Percentiles rank a stretch among this genome's conserved stretches.
These are phyloP conservation scores for Drosophila kanapiae DNA, from an alignment of 1,140 invertebrate species.

Conservation along the genomic window DNA sequence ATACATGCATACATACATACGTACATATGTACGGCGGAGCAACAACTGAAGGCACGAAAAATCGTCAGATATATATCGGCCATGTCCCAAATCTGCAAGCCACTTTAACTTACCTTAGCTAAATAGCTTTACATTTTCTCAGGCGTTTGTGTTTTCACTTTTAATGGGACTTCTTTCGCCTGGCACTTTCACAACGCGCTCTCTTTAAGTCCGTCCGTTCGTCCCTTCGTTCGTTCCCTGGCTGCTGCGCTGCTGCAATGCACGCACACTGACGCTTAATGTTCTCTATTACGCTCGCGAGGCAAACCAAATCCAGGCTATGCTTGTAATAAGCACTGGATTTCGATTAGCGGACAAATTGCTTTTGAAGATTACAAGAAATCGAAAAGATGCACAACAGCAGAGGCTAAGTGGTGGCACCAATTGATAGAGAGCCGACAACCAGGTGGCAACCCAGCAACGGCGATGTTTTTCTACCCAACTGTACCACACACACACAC, in stretches of 20 bases:
- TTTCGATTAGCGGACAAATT: background rate
- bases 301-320: background rate
- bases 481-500: conserved; percentile 80
- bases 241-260: conserved; percentile 12
- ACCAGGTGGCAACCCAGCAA: conserved; percentile 61
- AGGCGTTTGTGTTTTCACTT: conserved; percentile 19
- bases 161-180: conserved; percentile 20
- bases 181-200: conserved; percentile 44
- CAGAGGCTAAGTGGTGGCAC: conserved; percentile 42
- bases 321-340: background rate
- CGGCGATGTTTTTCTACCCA: conserved; percentile 79
- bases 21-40: conserved; percentile 16
- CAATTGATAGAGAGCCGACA: conserved; percentile 2
- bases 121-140: conserved; percentile 49
- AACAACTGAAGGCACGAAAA: conserved; percentile 15
- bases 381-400: conserved; percentile 31
- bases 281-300: too few species aligned
- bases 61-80: conserved; percentile 5
- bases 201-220: background rate
- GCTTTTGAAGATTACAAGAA: conserved; percentile 2
- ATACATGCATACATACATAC: conserved; percentile 25
- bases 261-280: conserved; percentile 1
- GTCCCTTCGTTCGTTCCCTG: background rate
- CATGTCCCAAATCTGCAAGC: background rate
- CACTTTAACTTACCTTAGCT: conserved; percentile 27